phyloP scores from a whole-genome alignment of 2,113 vertebrate species.

The Python bivittatus region DNA sequence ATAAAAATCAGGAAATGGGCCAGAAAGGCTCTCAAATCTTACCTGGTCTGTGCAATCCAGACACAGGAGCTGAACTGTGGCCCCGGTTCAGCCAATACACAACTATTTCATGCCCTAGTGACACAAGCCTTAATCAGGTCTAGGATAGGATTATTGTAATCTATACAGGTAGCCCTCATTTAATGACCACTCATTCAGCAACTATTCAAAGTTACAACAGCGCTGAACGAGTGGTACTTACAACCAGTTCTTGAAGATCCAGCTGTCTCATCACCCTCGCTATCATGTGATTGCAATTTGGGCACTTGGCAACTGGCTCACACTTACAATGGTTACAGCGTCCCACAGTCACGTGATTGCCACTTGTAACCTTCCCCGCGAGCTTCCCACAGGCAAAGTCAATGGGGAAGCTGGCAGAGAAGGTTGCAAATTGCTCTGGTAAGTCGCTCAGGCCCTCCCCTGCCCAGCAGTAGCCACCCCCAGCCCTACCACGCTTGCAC shows the following conservation, averaged over 20 bases:
- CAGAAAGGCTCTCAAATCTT: not conserved
- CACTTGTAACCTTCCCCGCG: not conserved
- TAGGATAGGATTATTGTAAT: not conserved
- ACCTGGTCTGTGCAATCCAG: not conserved
- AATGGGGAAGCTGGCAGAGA: not conserved
- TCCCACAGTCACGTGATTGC: not conserved
- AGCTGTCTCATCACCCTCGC: not conserved
- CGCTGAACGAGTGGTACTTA: not conserved
- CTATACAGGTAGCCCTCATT: not conserved
- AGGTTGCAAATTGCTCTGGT: not conserved
- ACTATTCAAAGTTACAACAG: not conserved
- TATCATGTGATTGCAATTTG: not conserved
- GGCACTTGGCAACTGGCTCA: not conserved
- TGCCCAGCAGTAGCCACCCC: not conserved
- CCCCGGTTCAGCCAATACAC: not conserved
- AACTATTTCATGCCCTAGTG: not conserved
- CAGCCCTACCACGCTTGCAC: no score
- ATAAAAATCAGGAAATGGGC: not conserved
- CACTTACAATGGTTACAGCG: not conserved
- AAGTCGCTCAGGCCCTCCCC: not conserved
- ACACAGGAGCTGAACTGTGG: not conserved
- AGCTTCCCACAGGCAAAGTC: not conserved
- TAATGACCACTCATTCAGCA: not conserved
- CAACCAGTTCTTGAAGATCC: not conserved
- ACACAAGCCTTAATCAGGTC: not conserved